Base-by-base conservation (phyloP, 1,140 invertebrate genomes). In the Drosophila sturtevanti region DNA sequence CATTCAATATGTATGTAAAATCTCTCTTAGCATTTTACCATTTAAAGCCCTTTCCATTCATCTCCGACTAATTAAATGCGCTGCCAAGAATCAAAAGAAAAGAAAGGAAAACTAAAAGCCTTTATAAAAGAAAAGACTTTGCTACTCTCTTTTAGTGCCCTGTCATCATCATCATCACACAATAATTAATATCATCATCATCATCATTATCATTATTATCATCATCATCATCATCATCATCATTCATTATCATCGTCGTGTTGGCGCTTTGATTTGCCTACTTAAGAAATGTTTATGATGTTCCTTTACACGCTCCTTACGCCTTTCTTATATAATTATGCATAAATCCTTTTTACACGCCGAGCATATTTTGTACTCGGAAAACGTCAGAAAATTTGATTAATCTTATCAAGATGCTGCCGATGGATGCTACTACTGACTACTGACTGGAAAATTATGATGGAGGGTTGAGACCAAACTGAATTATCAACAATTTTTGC, bases 361-460 rank as follows among this genome's bases (percentile, higher is more conserved):
- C 68, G 72, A 78, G 77, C 79, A 84, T 82, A 84, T 78, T 90
- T 90, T 41, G 21, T 41, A 34, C 24, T 68, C 38, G 63, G 68
- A 58, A 58, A 44, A 24, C 69, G 16, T 51, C 66, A 63, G 89
- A 90, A 90, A 90, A 90, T 90, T 90, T 90, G 89, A 90, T 90
- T 90, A 90, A 90, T 90, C 89, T 90, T 85, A 90, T 90, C 89
- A 90, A 90, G 89, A 90, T 90, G 77, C 73, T 18, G 21, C 41
- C 16, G 63, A 10, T 35, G 55, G 24, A 3, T 14, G 24, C 12
- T 27, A 24, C n/a, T n/a, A n/a, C n/a, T n/a, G n/a, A n/a, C n/a
- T n/a, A n/a, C 44, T 38, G 48, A 66, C 70, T 63, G 75, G 68
- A 66, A 58, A 72, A 72, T 75, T 58, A 52, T n/a, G 63, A 76